These are phyloP conservation scores for Julus scandinavius DNA, from an alignment of 2,888 invertebrate genomes.

Conservation along the genomic window DNA sequence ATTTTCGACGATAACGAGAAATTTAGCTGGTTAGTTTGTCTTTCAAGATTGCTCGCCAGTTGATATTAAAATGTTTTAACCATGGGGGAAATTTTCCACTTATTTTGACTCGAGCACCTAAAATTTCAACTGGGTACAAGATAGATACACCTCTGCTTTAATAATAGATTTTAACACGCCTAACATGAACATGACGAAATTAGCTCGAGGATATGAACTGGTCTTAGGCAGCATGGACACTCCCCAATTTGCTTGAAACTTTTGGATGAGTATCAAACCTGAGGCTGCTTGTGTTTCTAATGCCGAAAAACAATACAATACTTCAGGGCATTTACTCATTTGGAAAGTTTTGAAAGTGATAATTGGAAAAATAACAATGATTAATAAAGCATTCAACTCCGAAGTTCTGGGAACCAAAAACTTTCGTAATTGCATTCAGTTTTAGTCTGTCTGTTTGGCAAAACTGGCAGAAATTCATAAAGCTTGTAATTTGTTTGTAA, in stretches of 20 bases:
- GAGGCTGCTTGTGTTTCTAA: background rate
- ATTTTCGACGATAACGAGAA: background rate
- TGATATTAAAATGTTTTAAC: background rate
- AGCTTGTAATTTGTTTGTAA: no score
- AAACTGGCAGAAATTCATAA: background rate
- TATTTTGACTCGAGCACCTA: background rate
- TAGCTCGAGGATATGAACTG: background rate
- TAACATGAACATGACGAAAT: conserved; percentile 15
- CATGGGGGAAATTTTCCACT: background rate
- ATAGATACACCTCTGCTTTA: background rate
- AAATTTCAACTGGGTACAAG: background rate
- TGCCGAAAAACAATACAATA: background rate
- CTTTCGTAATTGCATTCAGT: background rate
- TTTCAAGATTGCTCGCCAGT: background rate
- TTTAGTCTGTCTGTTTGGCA: background rate
- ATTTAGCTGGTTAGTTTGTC: background rate
- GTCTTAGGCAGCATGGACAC: conserved; percentile 12
- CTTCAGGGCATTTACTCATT: background rate
- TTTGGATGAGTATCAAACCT: background rate
- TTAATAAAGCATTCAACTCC: background rate
- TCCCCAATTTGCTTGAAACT: background rate
- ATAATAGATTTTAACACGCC: conserved; percentile 20
- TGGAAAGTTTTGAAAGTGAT: background rate
- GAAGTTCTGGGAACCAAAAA: no score
- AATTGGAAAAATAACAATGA: background rate